phyloP scores from a whole-genome alignment of 2,113 vertebrate species.

The Hepsetus odoe region DNA sequence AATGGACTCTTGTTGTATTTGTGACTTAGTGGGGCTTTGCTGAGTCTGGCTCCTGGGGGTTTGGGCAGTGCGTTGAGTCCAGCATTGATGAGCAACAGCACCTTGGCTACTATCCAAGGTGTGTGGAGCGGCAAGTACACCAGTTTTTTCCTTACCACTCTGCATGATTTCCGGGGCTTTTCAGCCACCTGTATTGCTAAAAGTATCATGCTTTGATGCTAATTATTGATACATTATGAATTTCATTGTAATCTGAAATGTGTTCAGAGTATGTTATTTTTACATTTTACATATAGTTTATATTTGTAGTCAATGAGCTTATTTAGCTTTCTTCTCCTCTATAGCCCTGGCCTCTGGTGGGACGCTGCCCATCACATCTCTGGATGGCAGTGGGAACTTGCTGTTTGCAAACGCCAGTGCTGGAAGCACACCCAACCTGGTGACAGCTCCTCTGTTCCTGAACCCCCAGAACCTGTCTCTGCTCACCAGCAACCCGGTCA shows the following conservation, averaged over 20 bases:
- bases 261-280: too few relatives aligned
- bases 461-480: slow-evolving; percentile 98
- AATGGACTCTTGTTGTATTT: neutral
- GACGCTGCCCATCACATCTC: slow-evolving; percentile 93
- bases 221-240: neutral
- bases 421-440: slow-evolving; percentile 89
- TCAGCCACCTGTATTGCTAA: neutral
- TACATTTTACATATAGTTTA: neutral
- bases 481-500: slow-evolving; percentile 98
- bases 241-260: neutral
- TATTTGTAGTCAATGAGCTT: neutral
- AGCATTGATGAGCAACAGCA: slow-evolving; percentile 97
- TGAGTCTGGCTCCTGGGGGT: slow-evolving; percentile 91
- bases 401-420: slow-evolving; percentile 89
- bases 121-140: slow-evolving; percentile 65
- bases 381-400: slow-evolving; percentile 92
- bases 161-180: slow-evolving; percentile 8
- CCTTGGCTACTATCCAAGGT: slow-evolving; percentile 99
- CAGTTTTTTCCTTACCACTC: slow-evolving; percentile 19
- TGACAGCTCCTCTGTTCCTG: slow-evolving; percentile 96
- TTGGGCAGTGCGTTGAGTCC: slow-evolving; percentile 90
- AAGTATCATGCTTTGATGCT: too few relatives aligned
- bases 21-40: slow-evolving; percentile 87
- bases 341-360: slow-evolving; percentile 93
- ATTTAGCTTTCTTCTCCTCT: slow-evolving; percentile 30